Base-by-base conservation (phyloP, 2,888 invertebrate species). In the Tetragonula carbonaria region DNA sequence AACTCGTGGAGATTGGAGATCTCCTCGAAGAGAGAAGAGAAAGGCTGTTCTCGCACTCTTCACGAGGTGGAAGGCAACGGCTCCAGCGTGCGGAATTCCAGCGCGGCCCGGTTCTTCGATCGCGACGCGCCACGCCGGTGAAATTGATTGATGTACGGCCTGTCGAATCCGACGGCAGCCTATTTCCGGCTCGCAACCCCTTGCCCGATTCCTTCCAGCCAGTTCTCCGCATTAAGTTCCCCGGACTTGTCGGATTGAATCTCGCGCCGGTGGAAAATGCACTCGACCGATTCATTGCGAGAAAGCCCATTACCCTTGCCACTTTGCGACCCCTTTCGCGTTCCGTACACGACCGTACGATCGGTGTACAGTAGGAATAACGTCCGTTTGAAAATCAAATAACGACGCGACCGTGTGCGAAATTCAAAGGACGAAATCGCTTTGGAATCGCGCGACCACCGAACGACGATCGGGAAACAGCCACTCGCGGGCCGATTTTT, bases 131-230 rank as follows among this genome's bases (percentile, higher is more conserved):
- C 57, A 2, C 51, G 74, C 53, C 33, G 84, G 85, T 87, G 88
- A 91, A 91, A 90, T 91, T 89, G 91, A 91, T 91, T 88, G 91
- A 91, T 92, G 88, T 80, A 89, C 87, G 87, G 87, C 86, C 81
- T 76, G 86, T 77, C 87, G 85, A 90, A 91, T 90, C 78, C 86
- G 80, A 77, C 86, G 76, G 63, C 78, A 65, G 67, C 59, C 74
- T 75, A 62, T 63, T 45, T 55, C n/a, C 67, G 51, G 45, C 68
- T 73, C 80, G 74, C 80, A 66, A 74, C 79, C 80, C 59, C 33
- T 23, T 65, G 76, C 83, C 78, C 84, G 85, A 79, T 82, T 78
- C 76, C 86, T 70, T 75, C 68, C 74, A 66, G 78, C 78, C 59
- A 70, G 55, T 50, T 28, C 33, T 84, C 70, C 72, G 84, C 87